Percentiles rank a stretch among this genome's conserved stretches.
phyloP scores from a whole-genome alignment of 2,797 vertebrate genomes.

The Hydrocynus forskahlii region DNA sequence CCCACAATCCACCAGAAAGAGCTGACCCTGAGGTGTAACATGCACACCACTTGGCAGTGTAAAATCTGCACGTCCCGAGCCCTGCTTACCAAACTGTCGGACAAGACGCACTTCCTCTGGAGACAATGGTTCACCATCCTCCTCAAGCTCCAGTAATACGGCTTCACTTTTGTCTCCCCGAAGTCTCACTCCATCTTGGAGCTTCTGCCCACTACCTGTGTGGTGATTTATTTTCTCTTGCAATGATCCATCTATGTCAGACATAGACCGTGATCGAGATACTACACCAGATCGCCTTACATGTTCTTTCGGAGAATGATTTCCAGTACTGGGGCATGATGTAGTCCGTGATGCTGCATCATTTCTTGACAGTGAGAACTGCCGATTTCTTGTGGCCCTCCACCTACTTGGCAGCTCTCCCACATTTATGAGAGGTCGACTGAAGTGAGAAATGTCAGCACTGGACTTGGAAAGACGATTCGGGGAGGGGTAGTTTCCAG shows the following conservation, averaged over 20 bases:
- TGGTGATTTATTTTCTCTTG: slow-evolving; percentile 53
- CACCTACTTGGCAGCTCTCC: slow-evolving; percentile 60
- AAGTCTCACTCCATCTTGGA: slow-evolving; percentile 32
- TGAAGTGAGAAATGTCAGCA: slow-evolving; percentile 71
- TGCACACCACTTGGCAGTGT: slow-evolving; percentile 81
- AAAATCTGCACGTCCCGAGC: slow-evolving; percentile 80
- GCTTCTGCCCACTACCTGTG: slow-evolving; percentile 54
- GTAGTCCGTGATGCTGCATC: slow-evolving; percentile 29
- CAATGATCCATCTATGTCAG: slow-evolving; percentile 70
- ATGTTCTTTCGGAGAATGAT: slow-evolving; percentile 47
- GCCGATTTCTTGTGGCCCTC: slow-evolving; percentile 56
- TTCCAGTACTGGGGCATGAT: slow-evolving; percentile 38
- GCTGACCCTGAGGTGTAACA: slow-evolving; percentile 74
- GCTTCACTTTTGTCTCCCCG: slow-evolving; percentile 61
- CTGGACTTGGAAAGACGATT: slow-evolving; percentile 74
- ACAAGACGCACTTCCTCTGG: slow-evolving; percentile 63
- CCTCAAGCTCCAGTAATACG: slow-evolving; percentile 65
- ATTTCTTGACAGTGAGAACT: slow-evolving; percentile 53
- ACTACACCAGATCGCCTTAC: slow-evolving; percentile 55
- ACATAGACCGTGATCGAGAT: slow-evolving; percentile 76
- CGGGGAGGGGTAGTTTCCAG: slow-evolving; percentile 62
- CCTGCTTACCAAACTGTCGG: slow-evolving; percentile 81
- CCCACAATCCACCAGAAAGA: slow-evolving; percentile 84
- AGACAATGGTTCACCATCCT: slow-evolving; percentile 61
- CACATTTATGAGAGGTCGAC: slow-evolving; percentile 61